Percentiles rank a stretch among this genome's conserved stretches.
Evolutionary conservation across 2,888 invertebrate species (phyloP).

Genomic region (Spilarctia lutea): DNA sequence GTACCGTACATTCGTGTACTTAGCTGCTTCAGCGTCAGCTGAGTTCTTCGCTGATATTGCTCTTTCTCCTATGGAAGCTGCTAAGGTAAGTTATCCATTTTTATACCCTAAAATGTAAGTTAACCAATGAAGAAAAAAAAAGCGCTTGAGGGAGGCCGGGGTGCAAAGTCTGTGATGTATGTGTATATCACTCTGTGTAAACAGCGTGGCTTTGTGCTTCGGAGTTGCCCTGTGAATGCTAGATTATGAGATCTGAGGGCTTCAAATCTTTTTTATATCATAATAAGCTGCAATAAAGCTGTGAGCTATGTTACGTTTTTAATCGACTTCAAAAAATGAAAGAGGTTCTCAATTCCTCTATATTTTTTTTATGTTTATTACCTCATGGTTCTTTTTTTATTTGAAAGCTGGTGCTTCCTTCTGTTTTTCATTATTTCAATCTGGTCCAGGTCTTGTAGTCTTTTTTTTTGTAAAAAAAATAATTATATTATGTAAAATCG

Average conservation of each 20-base stretch:
- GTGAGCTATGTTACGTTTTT: background rate
- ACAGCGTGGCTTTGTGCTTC: conserved; percentile 48
- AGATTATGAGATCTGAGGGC: conserved; percentile 71
- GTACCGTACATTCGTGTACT: conserved; percentile 91
- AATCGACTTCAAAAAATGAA: too few species aligned
- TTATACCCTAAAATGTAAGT: too few species aligned
- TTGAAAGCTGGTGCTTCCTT: too few species aligned
- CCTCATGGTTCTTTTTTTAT: too few species aligned
- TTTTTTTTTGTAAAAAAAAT: too few species aligned
- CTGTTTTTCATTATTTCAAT: too few species aligned
- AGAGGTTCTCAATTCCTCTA: too few species aligned
- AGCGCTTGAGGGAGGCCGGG: conserved; percentile 54
- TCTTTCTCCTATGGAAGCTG: conserved; percentile 98
- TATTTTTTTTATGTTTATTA: too few species aligned
- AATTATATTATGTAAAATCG: too few species aligned
- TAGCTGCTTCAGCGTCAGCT: conserved; percentile 98
- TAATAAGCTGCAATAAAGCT: background rate
- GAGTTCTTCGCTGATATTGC: conserved; percentile 99
- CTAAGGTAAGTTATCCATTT: conserved; percentile 92
- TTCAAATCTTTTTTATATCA: too few species aligned
- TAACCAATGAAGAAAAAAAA: conserved; percentile 62
- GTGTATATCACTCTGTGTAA: conserved; percentile 30
- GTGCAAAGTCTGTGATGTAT: conserved; percentile 32
- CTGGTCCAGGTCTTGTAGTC: too few species aligned
- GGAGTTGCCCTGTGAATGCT: conserved; percentile 52